Percentiles rank a stretch among this genome's conserved stretches.
These are phyloP conservation scores for Cryptoblepharus egeriae DNA, from an alignment of 2,797 vertebrate species.

Conservation along the genomic window DNA sequence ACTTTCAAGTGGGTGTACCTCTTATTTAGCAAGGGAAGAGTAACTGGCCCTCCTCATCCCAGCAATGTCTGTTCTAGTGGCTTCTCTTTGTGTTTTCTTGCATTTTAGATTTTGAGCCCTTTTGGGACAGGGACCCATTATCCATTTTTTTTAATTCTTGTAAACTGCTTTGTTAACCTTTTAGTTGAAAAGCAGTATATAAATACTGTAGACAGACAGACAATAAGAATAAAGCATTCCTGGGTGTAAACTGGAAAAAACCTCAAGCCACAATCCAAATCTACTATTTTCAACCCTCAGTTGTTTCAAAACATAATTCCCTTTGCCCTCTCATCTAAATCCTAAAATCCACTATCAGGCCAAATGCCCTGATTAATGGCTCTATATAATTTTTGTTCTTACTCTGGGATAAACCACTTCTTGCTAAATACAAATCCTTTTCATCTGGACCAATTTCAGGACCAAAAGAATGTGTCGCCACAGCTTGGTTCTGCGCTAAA, in stretches of 20 bases:
- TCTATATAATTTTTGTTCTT: conserved; percentile 53
- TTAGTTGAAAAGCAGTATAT: too few relatives aligned
- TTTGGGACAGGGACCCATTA: too few relatives aligned
- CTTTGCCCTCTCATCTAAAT: conserved; percentile 51
- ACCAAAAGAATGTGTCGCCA: conserved; percentile 50
- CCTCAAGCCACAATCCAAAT: conserved; percentile 43
- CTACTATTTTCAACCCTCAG: conserved; percentile 36
- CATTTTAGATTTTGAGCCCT: too few relatives aligned
- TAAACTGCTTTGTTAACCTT: too few relatives aligned
- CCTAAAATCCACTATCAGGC: conserved; percentile 58
- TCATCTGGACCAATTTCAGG: conserved; percentile 53
- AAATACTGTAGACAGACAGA: conserved; percentile 31
- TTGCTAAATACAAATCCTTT: conserved; percentile 65
- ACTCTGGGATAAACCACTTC: conserved; percentile 64
- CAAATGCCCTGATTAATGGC: conserved; percentile 67
- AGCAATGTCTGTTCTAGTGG: too few relatives aligned
- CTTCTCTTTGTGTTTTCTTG: too few relatives aligned
- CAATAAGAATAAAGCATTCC: conserved; percentile 31
- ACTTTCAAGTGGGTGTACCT: too few relatives aligned
- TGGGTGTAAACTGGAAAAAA: conserved; percentile 32
- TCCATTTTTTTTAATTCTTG: too few relatives aligned
- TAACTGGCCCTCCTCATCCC: too few relatives aligned
- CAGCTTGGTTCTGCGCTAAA: conserved; percentile 50
- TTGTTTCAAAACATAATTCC: conserved; percentile 52
- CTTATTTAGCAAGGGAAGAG: too few relatives aligned